A percentile compares a stretch with the other conserved stretches of the same genome.
Conservation (phyloP, 35 echinoderm and acorn worm genomes). For the Eucidaris tribuloides region DNA sequence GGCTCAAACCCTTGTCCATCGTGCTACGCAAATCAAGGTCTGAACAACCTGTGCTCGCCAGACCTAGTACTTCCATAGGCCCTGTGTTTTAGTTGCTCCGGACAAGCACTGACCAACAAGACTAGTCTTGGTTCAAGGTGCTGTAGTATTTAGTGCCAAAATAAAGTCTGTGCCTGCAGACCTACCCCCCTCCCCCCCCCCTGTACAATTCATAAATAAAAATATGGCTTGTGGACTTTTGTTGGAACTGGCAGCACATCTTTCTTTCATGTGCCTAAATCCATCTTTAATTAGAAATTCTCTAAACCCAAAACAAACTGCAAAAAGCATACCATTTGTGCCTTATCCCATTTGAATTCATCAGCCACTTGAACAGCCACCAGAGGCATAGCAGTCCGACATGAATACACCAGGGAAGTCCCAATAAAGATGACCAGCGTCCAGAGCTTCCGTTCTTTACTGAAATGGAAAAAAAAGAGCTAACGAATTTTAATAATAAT, state of each 20-base stretch:
- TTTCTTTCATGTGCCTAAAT: not conserved
- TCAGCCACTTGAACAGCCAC: constrained; percentile 59
- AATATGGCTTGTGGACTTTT: not conserved
- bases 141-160: too few relatives aligned
- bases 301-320: not conserved
- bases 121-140: too few relatives aligned
- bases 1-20: too few relatives aligned
- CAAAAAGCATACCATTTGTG: constrained; percentile 59
- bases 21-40: too few relatives aligned
- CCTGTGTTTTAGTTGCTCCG: too few relatives aligned
- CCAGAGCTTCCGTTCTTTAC: constrained; percentile 68
- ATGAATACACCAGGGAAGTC: constrained; percentile 58
- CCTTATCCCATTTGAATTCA: constrained; percentile 92
- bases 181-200: too few relatives aligned
- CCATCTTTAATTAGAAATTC: not conserved
- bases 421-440: constrained; percentile 60
- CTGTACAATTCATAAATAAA: not conserved
- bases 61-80: not conserved
- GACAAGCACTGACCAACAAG: too few relatives aligned
- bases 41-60: too few relatives aligned
- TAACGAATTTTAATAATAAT: too few relatives aligned
- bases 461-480: too few relatives aligned
- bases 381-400: constrained; percentile 68
- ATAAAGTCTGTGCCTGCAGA: too few relatives aligned
- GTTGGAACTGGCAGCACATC: not conserved